phyloP scores from a whole-genome alignment of 2,888 invertebrate genomes.

The Athalia cordata region DNA sequence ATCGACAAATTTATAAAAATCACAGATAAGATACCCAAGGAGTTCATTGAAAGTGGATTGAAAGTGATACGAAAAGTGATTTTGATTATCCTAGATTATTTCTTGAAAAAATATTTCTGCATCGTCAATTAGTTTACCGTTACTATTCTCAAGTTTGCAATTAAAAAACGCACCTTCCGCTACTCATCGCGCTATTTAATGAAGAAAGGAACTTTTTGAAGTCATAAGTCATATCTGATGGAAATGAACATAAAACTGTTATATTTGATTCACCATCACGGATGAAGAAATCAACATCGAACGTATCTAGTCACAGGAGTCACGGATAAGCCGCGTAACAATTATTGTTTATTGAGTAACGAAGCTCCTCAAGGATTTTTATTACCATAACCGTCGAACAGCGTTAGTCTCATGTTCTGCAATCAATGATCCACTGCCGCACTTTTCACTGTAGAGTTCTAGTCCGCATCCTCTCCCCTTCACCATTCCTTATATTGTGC shows the following conservation, averaged over 20 bases:
- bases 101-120: too few species aligned
- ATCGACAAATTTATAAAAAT: too few species aligned
- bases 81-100: too few species aligned
- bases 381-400: conserved; percentile 6
- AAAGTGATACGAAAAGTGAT: too few species aligned
- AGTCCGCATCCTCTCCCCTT: neutral
- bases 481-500: neutral
- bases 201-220: too few species aligned
- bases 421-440: conserved; percentile 1
- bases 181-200: too few species aligned
- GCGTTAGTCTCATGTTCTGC: conserved; percentile 17
- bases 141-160: too few species aligned
- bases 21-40: neutral
- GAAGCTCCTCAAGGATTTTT: neutral
- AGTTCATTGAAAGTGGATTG: neutral
- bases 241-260: neutral
- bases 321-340: neutral
- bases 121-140: too few species aligned
- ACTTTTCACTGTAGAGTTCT: conserved; percentile 7
- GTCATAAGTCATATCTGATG: neutral
- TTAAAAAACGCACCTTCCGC: too few species aligned
- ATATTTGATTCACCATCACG: too few species aligned
- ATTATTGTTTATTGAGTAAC: neutral
- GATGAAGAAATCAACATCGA: too few species aligned
- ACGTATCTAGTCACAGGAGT: neutral